Percentiles rank a stretch among this genome's conserved stretches.
Conservation (phyloP, 2,888 invertebrate species). For the Volucella zonaria region DNA sequence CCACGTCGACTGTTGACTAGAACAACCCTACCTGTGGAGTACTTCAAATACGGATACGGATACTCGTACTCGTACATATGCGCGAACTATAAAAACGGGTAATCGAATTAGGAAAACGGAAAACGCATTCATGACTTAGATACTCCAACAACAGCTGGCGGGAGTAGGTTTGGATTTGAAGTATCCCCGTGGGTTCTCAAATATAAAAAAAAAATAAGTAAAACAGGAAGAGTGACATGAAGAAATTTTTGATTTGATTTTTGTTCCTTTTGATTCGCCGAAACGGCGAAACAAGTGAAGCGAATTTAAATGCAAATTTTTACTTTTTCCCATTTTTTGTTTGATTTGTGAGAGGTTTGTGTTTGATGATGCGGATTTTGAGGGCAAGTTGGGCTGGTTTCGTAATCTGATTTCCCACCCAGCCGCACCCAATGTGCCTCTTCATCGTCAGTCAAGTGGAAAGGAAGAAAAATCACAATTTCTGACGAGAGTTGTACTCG, state of each 20-base stretch:
- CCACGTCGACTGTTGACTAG: neutral
- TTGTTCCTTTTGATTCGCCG: conserved; percentile 47
- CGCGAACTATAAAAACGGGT: conserved; percentile 27
- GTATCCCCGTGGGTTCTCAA: neutral
- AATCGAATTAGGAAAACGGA: conserved; percentile 63
- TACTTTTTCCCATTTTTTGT: conserved; percentile 19
- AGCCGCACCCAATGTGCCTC: neutral
- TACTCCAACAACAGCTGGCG: conserved; percentile 15
- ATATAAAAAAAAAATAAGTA: conserved; percentile 11
- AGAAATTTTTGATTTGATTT: conserved; percentile 62
- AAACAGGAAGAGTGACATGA: neutral
- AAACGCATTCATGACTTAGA: conserved; percentile 53
- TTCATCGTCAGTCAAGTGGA: neutral
- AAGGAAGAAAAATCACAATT: conserved; percentile 7
- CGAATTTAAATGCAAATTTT: conserved; percentile 61
- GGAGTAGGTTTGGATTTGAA: conserved; percentile 19
- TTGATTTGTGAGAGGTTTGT: conserved; percentile 51
- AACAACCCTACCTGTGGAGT: conserved; percentile 24
- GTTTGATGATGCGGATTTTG: conserved; percentile 29
- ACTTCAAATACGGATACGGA: neutral
- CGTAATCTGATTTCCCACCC: conserved; percentile 46
- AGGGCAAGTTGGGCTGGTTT: conserved; percentile 14
- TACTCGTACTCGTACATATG: no score
- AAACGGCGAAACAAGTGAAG: conserved; percentile 60
- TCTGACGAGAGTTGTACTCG: neutral